These are phyloP conservation scores for Neolamprologus hecqui DNA, from an alignment of 2,113 vertebrate genomes.

Conservation along the genomic window DNA sequence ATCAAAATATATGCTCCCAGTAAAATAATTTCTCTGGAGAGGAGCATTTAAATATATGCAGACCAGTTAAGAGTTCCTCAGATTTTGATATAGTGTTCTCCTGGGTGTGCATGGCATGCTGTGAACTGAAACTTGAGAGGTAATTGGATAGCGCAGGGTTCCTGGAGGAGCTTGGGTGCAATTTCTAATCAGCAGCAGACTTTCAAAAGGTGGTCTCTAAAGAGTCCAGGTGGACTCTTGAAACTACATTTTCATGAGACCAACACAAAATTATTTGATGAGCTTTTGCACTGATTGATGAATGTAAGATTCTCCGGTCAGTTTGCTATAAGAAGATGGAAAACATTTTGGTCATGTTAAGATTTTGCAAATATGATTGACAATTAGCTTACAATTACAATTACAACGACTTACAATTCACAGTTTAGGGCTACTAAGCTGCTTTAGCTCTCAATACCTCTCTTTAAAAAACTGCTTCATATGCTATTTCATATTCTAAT, in stretches of 20 bases:
- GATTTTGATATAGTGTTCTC: conserved; percentile 10
- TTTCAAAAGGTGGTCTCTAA: conserved; percentile 11
- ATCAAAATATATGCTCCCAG: background rate
- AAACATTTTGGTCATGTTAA: background rate
- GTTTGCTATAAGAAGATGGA: background rate
- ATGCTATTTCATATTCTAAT: background rate
- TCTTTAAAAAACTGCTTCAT: background rate
- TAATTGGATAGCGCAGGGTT: conserved; percentile 36
- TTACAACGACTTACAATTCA: background rate
- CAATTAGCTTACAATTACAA: too few species aligned
- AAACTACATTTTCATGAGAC: conserved; percentile 22
- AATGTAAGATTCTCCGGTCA: background rate
- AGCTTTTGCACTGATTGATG: background rate
- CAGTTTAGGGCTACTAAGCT: background rate
- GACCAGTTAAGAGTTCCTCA: conserved; percentile 17
- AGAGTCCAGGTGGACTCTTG: conserved; percentile 44
- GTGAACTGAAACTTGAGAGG: conserved; percentile 33
- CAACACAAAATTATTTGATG: background rate
- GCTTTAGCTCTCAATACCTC: too few species aligned
- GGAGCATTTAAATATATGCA: conserved; percentile 13
- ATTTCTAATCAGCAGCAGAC: conserved; percentile 46
- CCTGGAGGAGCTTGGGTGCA: conserved; percentile 12
- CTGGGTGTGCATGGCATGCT: background rate
- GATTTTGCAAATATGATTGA: background rate
- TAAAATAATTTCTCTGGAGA: background rate